Percentiles rank a stretch among this genome's conserved stretches.
These are phyloP conservation scores for Heteromyza rotundicornis DNA, from an alignment of 2,888 invertebrate species.

Conservation along the genomic window DNA sequence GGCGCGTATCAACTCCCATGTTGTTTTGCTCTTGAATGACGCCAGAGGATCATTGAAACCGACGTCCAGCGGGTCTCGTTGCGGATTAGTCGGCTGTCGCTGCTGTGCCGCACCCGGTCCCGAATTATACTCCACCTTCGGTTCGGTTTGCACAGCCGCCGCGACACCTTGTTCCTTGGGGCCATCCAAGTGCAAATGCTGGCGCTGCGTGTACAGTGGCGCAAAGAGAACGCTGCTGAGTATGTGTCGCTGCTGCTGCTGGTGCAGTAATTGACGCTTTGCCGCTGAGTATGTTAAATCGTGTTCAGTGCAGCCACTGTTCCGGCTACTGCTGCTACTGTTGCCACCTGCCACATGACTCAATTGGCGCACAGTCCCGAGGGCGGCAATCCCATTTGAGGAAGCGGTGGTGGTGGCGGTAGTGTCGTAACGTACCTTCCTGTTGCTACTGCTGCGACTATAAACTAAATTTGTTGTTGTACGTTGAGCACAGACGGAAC, in stretches of 20 bases:
- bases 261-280: slow-evolving; percentile 19
- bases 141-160: slow-evolving; percentile 8
- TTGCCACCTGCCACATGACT: slow-evolving; percentile 24
- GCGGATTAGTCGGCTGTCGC: slow-evolving; percentile 37
- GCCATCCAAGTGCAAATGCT: slow-evolving; percentile 36
- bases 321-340: slow-evolving; percentile 17
- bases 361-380: slow-evolving; percentile 19
- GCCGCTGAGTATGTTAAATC: slow-evolving; percentile 9
- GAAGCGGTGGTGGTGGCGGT: slow-evolving; percentile 13
- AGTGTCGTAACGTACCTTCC: slow-evolving; percentile 9
- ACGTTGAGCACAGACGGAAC: slow-evolving; percentile 59
- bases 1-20: slow-evolving; percentile 87
- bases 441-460: slow-evolving; percentile 37
- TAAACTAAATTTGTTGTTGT: slow-evolving; percentile 53
- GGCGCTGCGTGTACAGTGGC: slow-evolving; percentile 13
- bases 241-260: slow-evolving; percentile 19
- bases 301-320: slow-evolving; percentile 12
- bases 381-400: slow-evolving; percentile 21
- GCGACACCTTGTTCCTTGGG: slow-evolving; percentile 19
- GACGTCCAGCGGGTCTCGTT: slow-evolving; percentile 78
- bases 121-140: slow-evolving; percentile 11
- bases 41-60: slow-evolving; percentile 87
- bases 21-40: slow-evolving; percentile 95
- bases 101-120: slow-evolving; percentile 22
- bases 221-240: slow-evolving; percentile 16